Percentiles rank a stretch among this genome's conserved stretches.
phyloP scores from a whole-genome alignment of 2,113 vertebrate species.

The Columba janthina region DNA sequence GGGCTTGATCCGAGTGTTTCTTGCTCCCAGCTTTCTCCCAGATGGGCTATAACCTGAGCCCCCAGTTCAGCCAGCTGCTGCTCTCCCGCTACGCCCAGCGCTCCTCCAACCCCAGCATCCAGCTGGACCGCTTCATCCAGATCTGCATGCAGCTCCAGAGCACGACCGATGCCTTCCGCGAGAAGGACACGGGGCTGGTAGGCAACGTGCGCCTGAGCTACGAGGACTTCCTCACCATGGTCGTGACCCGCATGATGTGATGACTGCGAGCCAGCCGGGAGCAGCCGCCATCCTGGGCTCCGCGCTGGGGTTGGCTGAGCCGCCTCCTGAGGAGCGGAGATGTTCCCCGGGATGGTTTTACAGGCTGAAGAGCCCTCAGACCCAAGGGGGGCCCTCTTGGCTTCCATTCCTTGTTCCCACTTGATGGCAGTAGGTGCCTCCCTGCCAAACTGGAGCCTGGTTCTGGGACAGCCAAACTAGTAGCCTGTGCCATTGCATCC shows the following conservation, averaged over 20 bases:
- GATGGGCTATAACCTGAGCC: conserved; percentile 95
- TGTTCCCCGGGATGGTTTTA: background rate
- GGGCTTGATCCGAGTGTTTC: background rate
- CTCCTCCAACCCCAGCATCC: conserved; percentile 75
- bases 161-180: conserved; percentile 88
- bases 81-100: conserved; percentile 72
- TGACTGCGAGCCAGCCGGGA: rapidly evolving
- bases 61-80: conserved; percentile 89
- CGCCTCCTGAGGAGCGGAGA: background rate
- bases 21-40: conserved; percentile 84
- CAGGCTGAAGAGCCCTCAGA: background rate
- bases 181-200: conserved; percentile 83
- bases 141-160: conserved; percentile 92
- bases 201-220: conserved; percentile 87
- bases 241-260: conserved; percentile 87
- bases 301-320: rapidly evolving
- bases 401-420: rapidly evolving
- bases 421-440: background rate
- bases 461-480: background rate
- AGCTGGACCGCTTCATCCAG: conserved; percentile 95
- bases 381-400: background rate
- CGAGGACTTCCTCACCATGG: conserved; percentile 91
- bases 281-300: rapidly evolving
- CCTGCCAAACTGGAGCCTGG: background rate
- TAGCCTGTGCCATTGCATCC: background rate